A percentile compares a stretch with the other conserved stretches of the same genome.
Evolutionary conservation across 30 jellyfish, hydroid and myxozoan species (phyloP).

Genomic region (Aurelia coerulea): DNA sequence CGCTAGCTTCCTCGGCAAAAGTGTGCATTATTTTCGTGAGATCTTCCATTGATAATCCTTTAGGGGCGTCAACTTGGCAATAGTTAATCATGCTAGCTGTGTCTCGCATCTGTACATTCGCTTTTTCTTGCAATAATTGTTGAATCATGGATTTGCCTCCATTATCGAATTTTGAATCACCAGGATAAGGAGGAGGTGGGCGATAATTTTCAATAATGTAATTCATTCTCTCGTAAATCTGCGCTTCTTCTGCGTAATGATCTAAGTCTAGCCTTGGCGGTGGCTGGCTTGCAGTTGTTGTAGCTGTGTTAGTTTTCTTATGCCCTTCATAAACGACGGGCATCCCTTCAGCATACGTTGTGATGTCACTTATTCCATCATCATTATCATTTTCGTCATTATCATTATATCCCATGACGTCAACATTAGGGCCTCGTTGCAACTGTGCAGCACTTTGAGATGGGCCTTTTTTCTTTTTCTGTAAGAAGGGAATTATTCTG

Average conservation of each 20-base stretch:
- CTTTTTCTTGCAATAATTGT: conserved; percentile 78
- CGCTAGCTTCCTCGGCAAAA: conserved; percentile 36
- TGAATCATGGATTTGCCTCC: conserved; percentile 56
- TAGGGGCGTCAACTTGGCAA: conserved; percentile 76
- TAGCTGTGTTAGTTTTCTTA: conserved; percentile 14
- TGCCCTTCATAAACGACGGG: conserved; percentile 52
- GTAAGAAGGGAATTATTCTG: conserved; percentile 51
- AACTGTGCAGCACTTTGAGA: neutral
- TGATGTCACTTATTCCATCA: conserved; percentile 48
- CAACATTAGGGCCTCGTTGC: neutral
- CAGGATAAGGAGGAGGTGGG: conserved; percentile 96
- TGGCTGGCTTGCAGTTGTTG: conserved; percentile 5
- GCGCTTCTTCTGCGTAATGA: conserved; percentile 66
- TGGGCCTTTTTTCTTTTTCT: conserved; percentile 38
- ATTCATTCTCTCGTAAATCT: conserved; percentile 71
- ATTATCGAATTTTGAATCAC: conserved; percentile 45
- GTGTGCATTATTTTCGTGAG: conserved; percentile 55
- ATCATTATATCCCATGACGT: neutral
- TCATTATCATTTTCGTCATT: conserved; percentile 38
- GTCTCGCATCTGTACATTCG: conserved; percentile 60
- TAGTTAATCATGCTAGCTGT: conserved; percentile 94
- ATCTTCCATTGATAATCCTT: conserved; percentile 65
- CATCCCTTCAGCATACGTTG: conserved; percentile 60
- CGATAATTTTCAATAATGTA: conserved; percentile 78
- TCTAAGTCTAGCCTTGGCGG: conserved; percentile 35